phyloP scores from a whole-genome alignment of 53 echinoderm and acorn worm species.

The Antedon mediterranea region DNA sequence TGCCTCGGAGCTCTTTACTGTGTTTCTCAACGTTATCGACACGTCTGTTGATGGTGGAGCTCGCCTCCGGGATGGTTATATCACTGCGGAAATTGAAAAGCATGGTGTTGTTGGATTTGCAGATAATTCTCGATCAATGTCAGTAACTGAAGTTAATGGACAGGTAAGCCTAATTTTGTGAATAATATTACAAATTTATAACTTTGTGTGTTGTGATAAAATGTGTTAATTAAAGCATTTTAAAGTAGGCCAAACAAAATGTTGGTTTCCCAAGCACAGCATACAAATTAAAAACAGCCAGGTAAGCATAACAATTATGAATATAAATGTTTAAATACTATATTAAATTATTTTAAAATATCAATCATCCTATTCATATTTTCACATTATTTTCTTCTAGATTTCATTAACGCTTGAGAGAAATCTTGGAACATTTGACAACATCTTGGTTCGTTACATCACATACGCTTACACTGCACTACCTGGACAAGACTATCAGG shows the following conservation, averaged over 20 bases:
- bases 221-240: too few species aligned
- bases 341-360: neutral
- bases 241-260: too few species aligned
- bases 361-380: neutral
- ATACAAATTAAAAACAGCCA: too few species aligned
- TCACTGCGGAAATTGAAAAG: slow-evolving; percentile 49
- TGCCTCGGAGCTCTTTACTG: slow-evolving; percentile 63
- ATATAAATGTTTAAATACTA: too few species aligned
- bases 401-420: slow-evolving; percentile 59
- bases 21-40: slow-evolving; percentile 46
- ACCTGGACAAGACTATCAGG: slow-evolving; percentile 59
- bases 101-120: slow-evolving; percentile 65
- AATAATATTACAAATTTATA: too few species aligned
- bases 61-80: slow-evolving; percentile 20
- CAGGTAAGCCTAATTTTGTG: slow-evolving; percentile 27
- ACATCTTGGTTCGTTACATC: slow-evolving; percentile 58
- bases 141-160: slow-evolving; percentile 37
- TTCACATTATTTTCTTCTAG: slow-evolving; percentile 18
- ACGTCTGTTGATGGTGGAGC: slow-evolving; percentile 65
- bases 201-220: too few species aligned
- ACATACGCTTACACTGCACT: slow-evolving; percentile 49
- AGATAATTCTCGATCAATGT: slow-evolving; percentile 31
- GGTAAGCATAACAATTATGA: too few species aligned
- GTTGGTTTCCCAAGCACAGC: too few species aligned
- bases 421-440: slow-evolving; percentile 55